A percentile compares a stretch with the other conserved stretches of the same genome.
phyloP scores from a whole-genome alignment of 2,113 vertebrate species.

The Andinoacara biseriatus region DNA sequence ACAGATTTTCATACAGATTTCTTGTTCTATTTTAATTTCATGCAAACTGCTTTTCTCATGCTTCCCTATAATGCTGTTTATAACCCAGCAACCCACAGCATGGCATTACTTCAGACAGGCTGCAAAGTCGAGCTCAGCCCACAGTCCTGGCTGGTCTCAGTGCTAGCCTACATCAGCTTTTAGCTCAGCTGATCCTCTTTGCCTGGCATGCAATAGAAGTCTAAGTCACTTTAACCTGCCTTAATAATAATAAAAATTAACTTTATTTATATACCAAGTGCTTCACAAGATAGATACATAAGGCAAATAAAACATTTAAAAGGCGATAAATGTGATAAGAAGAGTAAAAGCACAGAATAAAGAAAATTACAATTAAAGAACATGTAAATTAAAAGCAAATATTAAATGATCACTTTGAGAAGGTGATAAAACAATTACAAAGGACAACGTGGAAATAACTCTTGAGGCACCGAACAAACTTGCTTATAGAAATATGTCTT shows the following conservation, averaged over 20 bases:
- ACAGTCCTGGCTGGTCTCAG: background rate
- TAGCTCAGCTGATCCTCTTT: background rate
- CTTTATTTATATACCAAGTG: background rate
- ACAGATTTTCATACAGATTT: background rate
- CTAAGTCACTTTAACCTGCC: background rate
- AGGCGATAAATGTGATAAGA: too few species aligned
- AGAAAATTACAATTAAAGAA: too few species aligned
- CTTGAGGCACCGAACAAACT: background rate
- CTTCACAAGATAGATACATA: background rate
- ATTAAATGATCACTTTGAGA: background rate
- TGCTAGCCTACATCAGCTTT: background rate
- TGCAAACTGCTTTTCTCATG: background rate
- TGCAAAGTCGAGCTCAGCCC: background rate
- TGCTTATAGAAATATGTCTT: too few species aligned
- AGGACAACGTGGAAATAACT: background rate
- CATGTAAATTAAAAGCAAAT: too few species aligned
- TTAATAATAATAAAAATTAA: background rate
- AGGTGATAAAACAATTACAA: background rate
- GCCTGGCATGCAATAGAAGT: background rate
- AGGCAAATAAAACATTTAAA: background rate
- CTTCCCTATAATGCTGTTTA: background rate
- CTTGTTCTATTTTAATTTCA: background rate
- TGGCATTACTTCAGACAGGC: background rate
- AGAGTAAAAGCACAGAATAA: too few species aligned
- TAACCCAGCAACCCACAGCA: background rate